Percentiles rank a stretch among this genome's conserved stretches.
Evolutionary conservation across 2,888 invertebrate species (phyloP).

Genomic region (Cremastinae sp.): DNA sequence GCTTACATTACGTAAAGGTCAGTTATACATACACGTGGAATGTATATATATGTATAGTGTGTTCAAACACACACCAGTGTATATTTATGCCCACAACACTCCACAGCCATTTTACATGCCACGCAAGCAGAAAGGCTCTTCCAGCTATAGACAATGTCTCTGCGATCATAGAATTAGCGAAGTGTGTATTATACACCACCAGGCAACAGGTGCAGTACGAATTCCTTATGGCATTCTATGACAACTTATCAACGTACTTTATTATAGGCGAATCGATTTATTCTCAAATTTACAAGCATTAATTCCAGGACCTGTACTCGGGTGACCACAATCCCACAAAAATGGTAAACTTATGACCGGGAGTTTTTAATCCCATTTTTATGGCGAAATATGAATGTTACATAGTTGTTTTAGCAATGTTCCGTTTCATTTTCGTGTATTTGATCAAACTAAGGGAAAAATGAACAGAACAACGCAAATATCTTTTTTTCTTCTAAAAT

Average conservation of each 20-base stretch:
- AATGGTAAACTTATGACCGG: too few relatives aligned
- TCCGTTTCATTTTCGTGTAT: too few relatives aligned
- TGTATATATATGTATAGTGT: not conserved
- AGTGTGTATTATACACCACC: constrained; percentile 14
- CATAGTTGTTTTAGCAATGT: too few relatives aligned
- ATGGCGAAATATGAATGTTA: too few relatives aligned
- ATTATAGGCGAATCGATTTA: too few relatives aligned
- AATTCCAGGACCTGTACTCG: too few relatives aligned
- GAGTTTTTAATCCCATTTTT: too few relatives aligned
- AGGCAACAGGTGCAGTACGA: constrained; percentile 55
- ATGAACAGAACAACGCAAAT: too few relatives aligned
- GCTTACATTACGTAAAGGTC: constrained; percentile 13
- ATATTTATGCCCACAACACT: not conserved
- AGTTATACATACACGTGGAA: not conserved
- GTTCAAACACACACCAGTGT: too few relatives aligned
- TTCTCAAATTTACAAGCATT: not conserved
- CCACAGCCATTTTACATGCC: not conserved
- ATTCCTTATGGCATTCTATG: constrained; percentile 11
- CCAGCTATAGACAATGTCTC: constrained; percentile 18
- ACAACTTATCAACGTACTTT: not conserved
- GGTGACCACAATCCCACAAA: too few relatives aligned
- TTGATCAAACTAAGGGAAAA: too few relatives aligned
- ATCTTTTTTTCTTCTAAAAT: too few relatives aligned
- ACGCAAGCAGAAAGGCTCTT: constrained; percentile 8
- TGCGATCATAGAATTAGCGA: constrained; percentile 47